These are phyloP conservation scores for Brachionus paranguensis DNA, from an alignment of 1,140 invertebrate species.

Conservation along the genomic window DNA sequence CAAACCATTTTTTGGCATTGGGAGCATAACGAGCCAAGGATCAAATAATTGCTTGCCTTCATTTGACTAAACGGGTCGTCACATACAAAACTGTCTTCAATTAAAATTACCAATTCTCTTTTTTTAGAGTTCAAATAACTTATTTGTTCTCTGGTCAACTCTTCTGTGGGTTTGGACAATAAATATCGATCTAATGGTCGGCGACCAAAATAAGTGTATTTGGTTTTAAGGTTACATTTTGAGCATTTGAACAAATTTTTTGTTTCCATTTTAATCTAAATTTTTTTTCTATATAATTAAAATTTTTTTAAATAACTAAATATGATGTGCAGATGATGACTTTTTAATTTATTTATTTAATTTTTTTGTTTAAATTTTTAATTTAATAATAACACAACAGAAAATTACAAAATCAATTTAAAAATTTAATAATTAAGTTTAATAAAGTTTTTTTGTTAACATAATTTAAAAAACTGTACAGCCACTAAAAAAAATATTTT, in stretches of 20 bases:
- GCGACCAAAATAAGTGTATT: neutral
- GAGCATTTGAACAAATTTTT: neutral
- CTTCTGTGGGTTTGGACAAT: neutral
- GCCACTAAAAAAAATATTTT: too few species aligned
- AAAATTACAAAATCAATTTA: too few species aligned
- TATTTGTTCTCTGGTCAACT: slow-evolving; percentile 11
- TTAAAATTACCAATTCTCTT: neutral
- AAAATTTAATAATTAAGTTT: too few species aligned
- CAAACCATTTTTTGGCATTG: neutral
- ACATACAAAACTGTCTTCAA: slow-evolving; percentile 11
- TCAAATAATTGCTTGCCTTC: neutral
- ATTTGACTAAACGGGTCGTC: neutral
- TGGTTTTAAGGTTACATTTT: neutral
- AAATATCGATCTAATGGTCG: slow-evolving; percentile 4
- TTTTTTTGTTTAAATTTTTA: too few species aligned
- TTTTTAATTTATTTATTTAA: neutral
- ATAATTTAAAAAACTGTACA: too few species aligned
- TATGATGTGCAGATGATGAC: neutral
- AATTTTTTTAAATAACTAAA: neutral
- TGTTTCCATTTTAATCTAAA: neutral
- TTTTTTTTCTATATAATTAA: neutral
- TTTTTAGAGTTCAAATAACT: slow-evolving; percentile 5
- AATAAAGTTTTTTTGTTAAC: too few species aligned
- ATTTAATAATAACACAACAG: too few species aligned
- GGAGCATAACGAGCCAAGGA: neutral